Evolutionary conservation across 2,797 vertebrate species (phyloP), one percentile per base, ranked within the genome.

Genomic region (Nothura maculosa): DNA sequence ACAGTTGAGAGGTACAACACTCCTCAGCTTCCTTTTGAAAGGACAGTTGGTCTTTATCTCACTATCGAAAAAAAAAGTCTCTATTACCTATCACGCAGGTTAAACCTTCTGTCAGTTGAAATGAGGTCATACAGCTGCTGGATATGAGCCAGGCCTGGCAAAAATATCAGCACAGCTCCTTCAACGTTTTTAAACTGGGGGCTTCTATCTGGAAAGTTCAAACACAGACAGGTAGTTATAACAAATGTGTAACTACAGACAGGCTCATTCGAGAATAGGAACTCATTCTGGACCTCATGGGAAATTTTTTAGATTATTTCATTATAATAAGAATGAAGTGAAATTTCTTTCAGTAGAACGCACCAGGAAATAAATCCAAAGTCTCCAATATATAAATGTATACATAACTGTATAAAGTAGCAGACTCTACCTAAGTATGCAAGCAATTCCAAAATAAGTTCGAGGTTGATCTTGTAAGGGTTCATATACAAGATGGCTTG

Each of bases 141-240:
- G 93, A 99, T 99, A 95, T 99, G 99, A 86, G 99, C 99, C 87
- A 99, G 98, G 57, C 99, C 99, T 1, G 99, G 99, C 68, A 99
- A 97, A 92, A 99, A 99, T 76, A 99, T 98, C 32, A 99, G 96
- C 50, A 99, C 98, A 10, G 99, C 99, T 64, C 99, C 99, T 58
- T 99, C 98, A 81, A 99, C 21, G 57, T 96, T 98, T 32, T 97
- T 98, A 97, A 99, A 99, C 42, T 99, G 99, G 1, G 98, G 98
- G 47, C 98, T 98, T 97, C 96, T 98, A 55, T 99, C 99, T 99
- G 95, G 36, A 94, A 95, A 89, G 45, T 80, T 10, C 95, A 1
- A 66, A 73, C 20, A 78, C 47, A 89, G 43, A 42, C 24, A 89
- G 5, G 30, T 1, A 32, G 40, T 74, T 81, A 89, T 76, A 91